phyloP scores from a whole-genome alignment of 2,113 vertebrate species.

The Oreochromis aureus region DNA sequence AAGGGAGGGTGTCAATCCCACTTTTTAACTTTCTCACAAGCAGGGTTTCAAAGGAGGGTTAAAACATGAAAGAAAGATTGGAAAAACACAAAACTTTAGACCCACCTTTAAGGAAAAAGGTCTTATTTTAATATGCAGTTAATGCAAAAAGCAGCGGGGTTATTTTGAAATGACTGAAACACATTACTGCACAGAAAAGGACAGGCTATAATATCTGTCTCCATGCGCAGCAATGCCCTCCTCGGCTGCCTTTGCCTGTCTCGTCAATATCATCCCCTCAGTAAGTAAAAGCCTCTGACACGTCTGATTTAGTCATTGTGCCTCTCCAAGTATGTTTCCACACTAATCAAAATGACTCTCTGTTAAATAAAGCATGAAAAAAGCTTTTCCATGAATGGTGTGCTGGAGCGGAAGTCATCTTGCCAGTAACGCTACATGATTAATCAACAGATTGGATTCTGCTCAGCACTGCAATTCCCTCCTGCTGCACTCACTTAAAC shows the following conservation, averaged over 20 bases:
- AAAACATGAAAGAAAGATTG: neutral
- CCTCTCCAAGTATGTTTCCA: conserved; percentile 91
- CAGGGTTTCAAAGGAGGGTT: neutral
- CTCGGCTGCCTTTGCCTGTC: conserved; percentile 30
- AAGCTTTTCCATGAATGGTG: conserved; percentile 87
- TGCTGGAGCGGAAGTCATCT: conserved; percentile 84
- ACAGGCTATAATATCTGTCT: neutral
- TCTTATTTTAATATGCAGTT: neutral
- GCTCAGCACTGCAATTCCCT: conserved; percentile 62
- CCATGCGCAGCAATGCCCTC: neutral
- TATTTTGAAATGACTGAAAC: neutral
- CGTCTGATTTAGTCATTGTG: conserved; percentile 86
- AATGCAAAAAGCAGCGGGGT: neutral
- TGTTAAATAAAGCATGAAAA: conserved; percentile 99
- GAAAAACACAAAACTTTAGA: neutral
- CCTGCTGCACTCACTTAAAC: conserved; percentile 66
- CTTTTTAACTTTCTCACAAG: neutral
- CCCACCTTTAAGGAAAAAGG: neutral
- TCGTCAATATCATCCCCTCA: conserved; percentile 72
- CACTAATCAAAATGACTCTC: conserved; percentile 95
- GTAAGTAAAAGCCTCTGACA: conserved; percentile 80
- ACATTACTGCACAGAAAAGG: neutral
- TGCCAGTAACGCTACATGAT: conserved; percentile 74
- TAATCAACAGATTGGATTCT: conserved; percentile 88
- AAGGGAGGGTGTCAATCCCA: conserved; percentile 60